A percentile compares a stretch with the other conserved stretches of the same genome.
phyloP scores from a whole-genome alignment of 2,888 invertebrate genomes.

The Norana najaformis region DNA sequence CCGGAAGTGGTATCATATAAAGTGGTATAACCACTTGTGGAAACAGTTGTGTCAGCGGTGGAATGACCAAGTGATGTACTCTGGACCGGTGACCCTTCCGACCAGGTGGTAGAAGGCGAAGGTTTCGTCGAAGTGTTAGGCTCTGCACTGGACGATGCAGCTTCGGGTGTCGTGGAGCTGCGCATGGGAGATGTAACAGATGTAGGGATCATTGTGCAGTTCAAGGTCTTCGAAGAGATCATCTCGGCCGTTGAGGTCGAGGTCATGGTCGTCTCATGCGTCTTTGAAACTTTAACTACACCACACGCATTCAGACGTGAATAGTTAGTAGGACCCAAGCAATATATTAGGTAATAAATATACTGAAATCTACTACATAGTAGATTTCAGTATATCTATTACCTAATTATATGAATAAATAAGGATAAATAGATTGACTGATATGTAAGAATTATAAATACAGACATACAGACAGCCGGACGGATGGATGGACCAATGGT shows the following conservation, averaged over 20 bases:
- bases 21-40: background rate
- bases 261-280: background rate
- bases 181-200: background rate
- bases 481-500: background rate
- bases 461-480: background rate
- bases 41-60: background rate
- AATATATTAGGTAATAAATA: background rate
- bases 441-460: no score
- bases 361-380: no score
- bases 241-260: background rate
- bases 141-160: background rate
- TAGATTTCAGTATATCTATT: no score
- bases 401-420: no score
- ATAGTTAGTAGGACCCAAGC: background rate
- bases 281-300: background rate
- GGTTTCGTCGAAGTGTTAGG: background rate
- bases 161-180: background rate
- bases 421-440: no score
- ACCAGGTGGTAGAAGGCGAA: background rate
- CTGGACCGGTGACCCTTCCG: background rate
- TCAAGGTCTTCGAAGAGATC: background rate
- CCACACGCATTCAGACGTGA: background rate
- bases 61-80: background rate
- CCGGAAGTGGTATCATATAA: background rate
- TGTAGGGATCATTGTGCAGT: background rate